These are phyloP conservation scores for Polyergus mexicanus DNA, from an alignment of 1,140 invertebrate species.

Conservation along the genomic window DNA sequence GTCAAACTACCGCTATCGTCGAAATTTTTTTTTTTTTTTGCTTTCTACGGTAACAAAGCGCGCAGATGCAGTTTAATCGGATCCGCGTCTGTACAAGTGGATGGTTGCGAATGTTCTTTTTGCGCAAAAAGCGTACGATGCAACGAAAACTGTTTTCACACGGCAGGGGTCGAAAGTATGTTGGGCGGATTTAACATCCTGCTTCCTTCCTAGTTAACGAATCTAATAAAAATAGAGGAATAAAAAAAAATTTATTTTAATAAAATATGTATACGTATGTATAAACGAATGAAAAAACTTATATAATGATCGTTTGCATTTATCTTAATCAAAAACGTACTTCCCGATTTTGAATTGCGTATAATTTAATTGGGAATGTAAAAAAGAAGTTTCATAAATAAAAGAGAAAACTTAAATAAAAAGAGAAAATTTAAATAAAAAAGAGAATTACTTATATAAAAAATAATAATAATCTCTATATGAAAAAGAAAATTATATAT, in stretches of 20 bases:
- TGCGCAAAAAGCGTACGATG: slow-evolving; percentile 30
- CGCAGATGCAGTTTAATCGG: slow-evolving; percentile 34
- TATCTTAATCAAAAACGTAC: background rate
- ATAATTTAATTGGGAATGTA: background rate
- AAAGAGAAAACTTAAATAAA: no score
- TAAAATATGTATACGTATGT: no score
- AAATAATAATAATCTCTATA: background rate
- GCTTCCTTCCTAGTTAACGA: background rate
- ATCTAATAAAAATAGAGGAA: slow-evolving; percentile 20
- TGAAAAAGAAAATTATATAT: background rate
- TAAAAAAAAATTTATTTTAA: background rate
- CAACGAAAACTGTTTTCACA: slow-evolving; percentile 28
- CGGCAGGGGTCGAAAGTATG: background rate
- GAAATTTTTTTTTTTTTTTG: slow-evolving; percentile 53
- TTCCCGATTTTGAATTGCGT: background rate
- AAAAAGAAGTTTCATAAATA: background rate
- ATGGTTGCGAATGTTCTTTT: slow-evolving; percentile 46
- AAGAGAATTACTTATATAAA: no score
- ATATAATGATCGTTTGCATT: background rate
- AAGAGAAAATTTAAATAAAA: no score
- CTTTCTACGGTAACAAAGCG: slow-evolving; percentile 14
- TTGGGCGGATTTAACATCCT: slow-evolving; percentile 4
- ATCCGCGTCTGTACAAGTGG: slow-evolving; percentile 28
- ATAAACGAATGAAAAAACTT: background rate
- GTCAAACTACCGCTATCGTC: background rate